phyloP scores from a whole-genome alignment of 2,888 invertebrate species.

The Dinocampus coccinellae region DNA sequence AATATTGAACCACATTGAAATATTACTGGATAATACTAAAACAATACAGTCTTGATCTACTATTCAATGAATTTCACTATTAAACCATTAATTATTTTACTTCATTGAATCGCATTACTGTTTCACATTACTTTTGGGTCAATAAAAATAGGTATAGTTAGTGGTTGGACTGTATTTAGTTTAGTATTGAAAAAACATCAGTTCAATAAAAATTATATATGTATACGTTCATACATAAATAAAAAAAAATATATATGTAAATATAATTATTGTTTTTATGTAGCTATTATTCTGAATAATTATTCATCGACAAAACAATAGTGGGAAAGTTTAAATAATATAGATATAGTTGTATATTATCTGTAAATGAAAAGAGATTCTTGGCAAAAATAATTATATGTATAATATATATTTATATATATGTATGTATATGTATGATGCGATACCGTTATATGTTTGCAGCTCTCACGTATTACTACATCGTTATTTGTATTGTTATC shows the following conservation, averaged over 20 bases:
- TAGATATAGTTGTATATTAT: not conserved
- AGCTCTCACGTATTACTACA: not conserved
- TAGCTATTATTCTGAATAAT: not conserved
- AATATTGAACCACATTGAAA: not conserved
- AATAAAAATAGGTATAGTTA: constrained; percentile 22
- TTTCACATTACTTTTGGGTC: constrained; percentile 6
- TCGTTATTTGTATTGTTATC: constrained; percentile 8
- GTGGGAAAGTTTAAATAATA: not conserved
- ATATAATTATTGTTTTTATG: not conserved
- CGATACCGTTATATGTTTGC: not conserved
- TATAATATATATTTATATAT: not conserved
- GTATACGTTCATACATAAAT: not conserved
- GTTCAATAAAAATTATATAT: not conserved
- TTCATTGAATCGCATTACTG: not conserved
- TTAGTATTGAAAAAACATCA: not conserved
- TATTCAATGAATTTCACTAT: not conserved
- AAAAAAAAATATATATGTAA: not conserved
- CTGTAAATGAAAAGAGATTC: not conserved
- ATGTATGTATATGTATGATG: too few species aligned
- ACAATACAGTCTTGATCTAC: not conserved
- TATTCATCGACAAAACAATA: not conserved
- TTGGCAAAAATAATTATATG: not conserved
- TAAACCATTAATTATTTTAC: not conserved
- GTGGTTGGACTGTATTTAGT: not conserved
- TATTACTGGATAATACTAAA: not conserved